Percentiles rank a stretch among this genome's conserved stretches.
Conservation (phyloP, 2,797 vertebrate species). For the Rhynchotus rufescens region DNA sequence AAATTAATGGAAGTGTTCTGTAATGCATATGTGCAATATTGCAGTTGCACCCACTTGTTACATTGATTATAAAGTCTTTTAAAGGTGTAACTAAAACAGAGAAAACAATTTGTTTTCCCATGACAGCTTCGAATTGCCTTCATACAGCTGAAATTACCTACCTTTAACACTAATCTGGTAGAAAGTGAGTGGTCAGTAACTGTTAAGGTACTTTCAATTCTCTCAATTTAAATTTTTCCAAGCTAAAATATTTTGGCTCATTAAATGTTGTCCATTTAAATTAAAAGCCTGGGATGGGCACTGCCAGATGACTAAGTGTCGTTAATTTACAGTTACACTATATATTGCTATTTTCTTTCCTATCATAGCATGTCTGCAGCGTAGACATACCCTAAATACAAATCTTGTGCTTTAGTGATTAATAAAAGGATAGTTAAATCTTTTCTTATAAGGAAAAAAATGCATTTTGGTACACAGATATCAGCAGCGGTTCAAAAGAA, state of each 20-base stretch:
- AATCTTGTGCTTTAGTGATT: neutral
- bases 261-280: neutral
- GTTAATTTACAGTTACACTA: neutral
- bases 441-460: neutral
- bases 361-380: neutral
- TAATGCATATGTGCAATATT: neutral
- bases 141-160: neutral
- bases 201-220: neutral
- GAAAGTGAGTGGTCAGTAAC: neutral
- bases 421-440: neutral
- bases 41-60: neutral
- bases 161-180: neutral
- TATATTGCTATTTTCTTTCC: neutral
- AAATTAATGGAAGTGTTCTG: neutral
- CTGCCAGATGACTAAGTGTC: neutral
- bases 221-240: neutral
- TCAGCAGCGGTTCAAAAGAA: neutral
- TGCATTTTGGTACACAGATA: neutral
- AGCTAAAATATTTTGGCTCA: neutral
- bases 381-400: neutral
- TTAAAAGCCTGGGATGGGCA: neutral
- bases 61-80: neutral
- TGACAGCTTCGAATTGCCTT: neutral
- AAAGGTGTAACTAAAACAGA: neutral
- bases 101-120: neutral